A percentile compares a stretch with the other conserved stretches of the same genome.
These are phyloP conservation scores for Proisotoma minuta DNA, from an alignment of 2,888 invertebrate species.

Conservation along the genomic window DNA sequence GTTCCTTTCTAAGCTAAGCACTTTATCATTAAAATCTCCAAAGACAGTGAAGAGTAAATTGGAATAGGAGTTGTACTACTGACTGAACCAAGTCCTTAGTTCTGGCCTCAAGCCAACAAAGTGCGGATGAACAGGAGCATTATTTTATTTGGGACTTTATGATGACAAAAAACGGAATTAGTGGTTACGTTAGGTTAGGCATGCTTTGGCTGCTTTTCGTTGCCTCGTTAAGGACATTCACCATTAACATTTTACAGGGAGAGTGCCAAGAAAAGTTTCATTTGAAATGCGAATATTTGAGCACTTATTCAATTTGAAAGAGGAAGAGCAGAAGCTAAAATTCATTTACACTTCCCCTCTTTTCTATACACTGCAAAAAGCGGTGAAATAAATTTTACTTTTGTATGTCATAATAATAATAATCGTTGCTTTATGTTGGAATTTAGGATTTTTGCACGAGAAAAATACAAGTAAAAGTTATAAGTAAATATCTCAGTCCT, in stretches of 20 bases:
- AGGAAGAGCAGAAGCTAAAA: slow-evolving; percentile 14
- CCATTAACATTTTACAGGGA: slow-evolving; percentile 1
- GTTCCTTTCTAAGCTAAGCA: no score
- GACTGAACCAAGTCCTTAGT: no score
- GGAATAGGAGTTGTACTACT: no score
- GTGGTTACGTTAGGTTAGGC: slow-evolving; percentile 1
- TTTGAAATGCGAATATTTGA: neutral
- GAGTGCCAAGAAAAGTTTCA: slow-evolving; percentile 1
- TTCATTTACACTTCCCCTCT: slow-evolving; percentile 14
- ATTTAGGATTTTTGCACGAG: neutral
- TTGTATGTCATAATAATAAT: neutral
- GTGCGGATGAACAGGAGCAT: slow-evolving; percentile 16
- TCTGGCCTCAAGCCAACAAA: slow-evolving; percentile 9
- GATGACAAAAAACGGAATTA: slow-evolving; percentile 14
- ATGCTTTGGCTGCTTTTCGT: neutral
- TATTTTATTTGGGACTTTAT: slow-evolving; percentile 13
- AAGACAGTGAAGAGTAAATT: no score
- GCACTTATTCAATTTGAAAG: neutral
- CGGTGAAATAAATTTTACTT: neutral
- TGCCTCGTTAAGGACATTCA: no score
- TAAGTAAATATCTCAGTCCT: neutral
- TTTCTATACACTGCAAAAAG: slow-evolving; percentile 4
- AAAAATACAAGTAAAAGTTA: neutral
- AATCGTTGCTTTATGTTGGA: neutral
- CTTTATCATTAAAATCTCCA: no score